These are phyloP conservation scores for Phlogophora meticulosa DNA, from an alignment of 2,888 invertebrate species.

Conservation along the genomic window DNA sequence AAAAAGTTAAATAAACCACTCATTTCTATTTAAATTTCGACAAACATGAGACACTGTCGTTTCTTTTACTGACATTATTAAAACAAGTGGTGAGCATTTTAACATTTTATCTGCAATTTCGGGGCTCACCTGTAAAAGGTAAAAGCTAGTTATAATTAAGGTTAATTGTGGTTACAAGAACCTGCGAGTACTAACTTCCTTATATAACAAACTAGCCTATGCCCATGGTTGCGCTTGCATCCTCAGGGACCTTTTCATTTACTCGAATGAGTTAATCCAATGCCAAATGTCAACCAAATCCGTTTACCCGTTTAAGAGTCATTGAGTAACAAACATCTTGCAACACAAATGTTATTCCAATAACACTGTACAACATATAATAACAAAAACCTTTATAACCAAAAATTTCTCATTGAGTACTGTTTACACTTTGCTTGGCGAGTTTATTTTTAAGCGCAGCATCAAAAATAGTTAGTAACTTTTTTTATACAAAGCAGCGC, in stretches of 20 bases:
- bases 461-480: constrained; percentile 39
- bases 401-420: constrained; percentile 8
- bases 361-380: too few species aligned
- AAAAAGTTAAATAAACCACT: constrained; percentile 28
- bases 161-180: neutral
- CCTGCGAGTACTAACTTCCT: neutral
- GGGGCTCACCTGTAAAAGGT: neutral
- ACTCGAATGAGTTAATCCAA: neutral
- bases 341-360: too few species aligned
- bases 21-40: constrained; percentile 26
- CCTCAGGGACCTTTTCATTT: too few species aligned
- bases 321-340: too few species aligned
- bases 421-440: constrained; percentile 28
- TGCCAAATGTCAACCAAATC: neutral
- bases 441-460: constrained; percentile 29
- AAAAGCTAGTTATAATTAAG: constrained; percentile 7
- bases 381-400: neutral
- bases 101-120: constrained; percentile 5
- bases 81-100: neutral
- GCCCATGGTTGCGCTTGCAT: neutral
- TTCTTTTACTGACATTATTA: constrained; percentile 17
- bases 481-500: constrained; percentile 48
- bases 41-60: constrained; percentile 23
- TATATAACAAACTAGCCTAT: neutral
- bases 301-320: too few species aligned